Base-by-base conservation (phyloP, 2,888 invertebrate genomes). In the Mactromeris polynyma region DNA sequence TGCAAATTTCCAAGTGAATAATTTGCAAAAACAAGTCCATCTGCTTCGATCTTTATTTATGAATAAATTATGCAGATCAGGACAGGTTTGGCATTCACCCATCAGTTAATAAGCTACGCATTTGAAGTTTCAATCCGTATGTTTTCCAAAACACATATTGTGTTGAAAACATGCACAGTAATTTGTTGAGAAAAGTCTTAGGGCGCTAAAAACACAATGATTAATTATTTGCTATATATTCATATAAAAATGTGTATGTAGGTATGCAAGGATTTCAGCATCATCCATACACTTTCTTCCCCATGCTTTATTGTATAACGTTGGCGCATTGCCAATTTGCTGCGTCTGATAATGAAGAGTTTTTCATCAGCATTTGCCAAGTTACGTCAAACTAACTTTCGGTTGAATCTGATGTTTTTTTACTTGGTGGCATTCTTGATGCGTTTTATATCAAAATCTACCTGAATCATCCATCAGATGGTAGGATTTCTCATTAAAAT, bases 301-400 rank as follows among this genome's bases (percentile, higher is more conserved):
- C 36, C 73, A 33, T 33, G 73, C 36, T 73, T 73, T 73, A 73
- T 73, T 73, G 73, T 73, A 33, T 33, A 33, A 73, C 6, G 6
- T 19, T 73, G 73, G 73, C 3, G 36, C 33, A 19, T 17, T 73
- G 73, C 73, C 73, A 73, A 14, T 36, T 33, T 73, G 73, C 4
- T 73, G 36, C 73, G 14, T 73, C 73, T 73, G 33, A 73, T 36
- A 73, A 73, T 36, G 73, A 33, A 36, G 4, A 3, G n/a, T 73
- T 73, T 73, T 73, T 73, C 36, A 26, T 73, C 73, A 33, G 36
- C 36, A 73, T 73, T 73, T 73, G 73, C 73, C 73, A 73, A 73
- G 33, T 73, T 73, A 73, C 69, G 73, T 73, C 73, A 73, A 19
- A 26, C 33, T 73, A 73, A 36, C 73, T 73, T 36, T 36, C 19